Evolutionary conservation across 2,113 vertebrate genomes (phyloP).

Genomic region (Cygnus buccinator): DNA sequence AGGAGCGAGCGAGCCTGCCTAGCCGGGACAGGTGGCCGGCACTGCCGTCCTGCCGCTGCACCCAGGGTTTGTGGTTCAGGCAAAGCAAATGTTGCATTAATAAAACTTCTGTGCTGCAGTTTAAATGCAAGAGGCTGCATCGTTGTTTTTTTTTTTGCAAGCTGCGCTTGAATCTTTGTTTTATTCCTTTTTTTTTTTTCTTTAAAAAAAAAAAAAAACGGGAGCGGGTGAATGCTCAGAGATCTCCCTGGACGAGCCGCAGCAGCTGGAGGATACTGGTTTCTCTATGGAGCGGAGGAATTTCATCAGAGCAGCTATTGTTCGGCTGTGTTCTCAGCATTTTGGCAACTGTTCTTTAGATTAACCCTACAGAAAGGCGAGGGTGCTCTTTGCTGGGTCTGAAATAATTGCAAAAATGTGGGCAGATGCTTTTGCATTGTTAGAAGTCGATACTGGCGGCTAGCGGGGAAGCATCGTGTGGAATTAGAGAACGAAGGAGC

Average conservation of each 20-base stretch:
- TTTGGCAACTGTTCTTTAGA: slow-evolving; percentile 71
- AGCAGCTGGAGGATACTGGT: slow-evolving; percentile 69
- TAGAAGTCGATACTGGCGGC: neutral
- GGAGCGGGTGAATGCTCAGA: neutral
- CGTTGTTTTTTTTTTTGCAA: neutral
- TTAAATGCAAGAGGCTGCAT: neutral
- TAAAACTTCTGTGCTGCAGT: neutral
- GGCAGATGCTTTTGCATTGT: slow-evolving; percentile 54
- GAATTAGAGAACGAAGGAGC: slow-evolving; percentile 15
- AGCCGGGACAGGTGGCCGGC: slow-evolving; percentile 43
- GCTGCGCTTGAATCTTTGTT: neutral
- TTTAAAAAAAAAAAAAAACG: too few species aligned
- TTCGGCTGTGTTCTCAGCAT: slow-evolving; percentile 43
- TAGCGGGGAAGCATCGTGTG: neutral
- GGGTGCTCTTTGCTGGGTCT: slow-evolving; percentile 15
- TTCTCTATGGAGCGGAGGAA: slow-evolving; percentile 58
- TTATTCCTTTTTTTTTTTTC: neutral
- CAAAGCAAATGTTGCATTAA: slow-evolving; percentile 21
- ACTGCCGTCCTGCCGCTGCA: neutral
- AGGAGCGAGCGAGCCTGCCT: neutral
- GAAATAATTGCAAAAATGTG: slow-evolving; percentile 48
- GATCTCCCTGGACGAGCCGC: slow-evolving; percentile 40
- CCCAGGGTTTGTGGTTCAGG: neutral
- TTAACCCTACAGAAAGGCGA: slow-evolving; percentile 65
- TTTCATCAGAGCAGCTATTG: slow-evolving; percentile 73